Evolutionary conservation across 2,113 vertebrate species (phyloP).

Genomic region (Chlamydotis undulata): DNA sequence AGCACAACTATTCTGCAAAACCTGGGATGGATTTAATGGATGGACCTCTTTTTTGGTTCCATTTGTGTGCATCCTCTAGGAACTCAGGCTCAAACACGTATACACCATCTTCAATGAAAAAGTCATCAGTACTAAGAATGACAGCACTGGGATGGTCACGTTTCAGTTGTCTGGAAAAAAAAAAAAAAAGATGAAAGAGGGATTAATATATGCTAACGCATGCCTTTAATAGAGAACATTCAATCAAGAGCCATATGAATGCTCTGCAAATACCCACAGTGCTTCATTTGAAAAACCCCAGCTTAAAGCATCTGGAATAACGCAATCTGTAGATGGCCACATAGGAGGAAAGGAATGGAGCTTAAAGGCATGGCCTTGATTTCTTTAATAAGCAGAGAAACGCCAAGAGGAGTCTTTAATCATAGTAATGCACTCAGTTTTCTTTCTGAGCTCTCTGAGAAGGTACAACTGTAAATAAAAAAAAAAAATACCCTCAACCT

Average conservation of each 20-base stretch:
- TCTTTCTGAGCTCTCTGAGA: not conserved
- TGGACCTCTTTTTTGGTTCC: constrained; percentile 82
- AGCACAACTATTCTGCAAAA: not conserved
- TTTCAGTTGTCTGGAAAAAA: constrained; percentile 74
- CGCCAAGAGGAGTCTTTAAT: not conserved
- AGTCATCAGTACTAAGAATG: constrained; percentile 82
- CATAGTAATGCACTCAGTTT: not conserved
- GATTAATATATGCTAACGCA: not conserved
- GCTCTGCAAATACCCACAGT: not conserved
- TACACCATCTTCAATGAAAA: constrained; percentile 70
- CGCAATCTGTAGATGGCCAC: not conserved
- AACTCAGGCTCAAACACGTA: constrained; percentile 76
- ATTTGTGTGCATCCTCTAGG: constrained; percentile 79
- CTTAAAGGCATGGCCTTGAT: not conserved
- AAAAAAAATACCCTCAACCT: not conserved
- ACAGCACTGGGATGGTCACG: constrained; percentile 71
- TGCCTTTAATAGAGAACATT: not conserved
- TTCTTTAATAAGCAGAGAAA: not conserved
- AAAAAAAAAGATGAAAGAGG: not conserved
- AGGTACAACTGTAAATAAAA: not conserved
- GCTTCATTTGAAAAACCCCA: not conserved
- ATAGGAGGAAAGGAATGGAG: not conserved
- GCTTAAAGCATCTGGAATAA: not conserved
- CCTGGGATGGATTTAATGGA: not conserved
- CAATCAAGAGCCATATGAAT: not conserved